Base-by-base conservation (phyloP, 2,888 invertebrate species). In the Drosophila phalerata region DNA sequence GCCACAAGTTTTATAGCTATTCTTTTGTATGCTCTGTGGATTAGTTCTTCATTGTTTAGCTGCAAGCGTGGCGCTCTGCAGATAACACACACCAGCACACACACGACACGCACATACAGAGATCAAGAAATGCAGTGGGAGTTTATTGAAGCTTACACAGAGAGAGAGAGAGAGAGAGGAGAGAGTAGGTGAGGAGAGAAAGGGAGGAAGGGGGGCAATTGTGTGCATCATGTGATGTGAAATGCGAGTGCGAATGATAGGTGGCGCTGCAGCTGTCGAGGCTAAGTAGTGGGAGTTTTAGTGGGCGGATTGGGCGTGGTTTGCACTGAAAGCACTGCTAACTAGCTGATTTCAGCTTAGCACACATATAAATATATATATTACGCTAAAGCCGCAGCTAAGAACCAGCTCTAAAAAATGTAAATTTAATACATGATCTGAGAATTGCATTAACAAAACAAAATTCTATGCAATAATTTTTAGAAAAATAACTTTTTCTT, bases 31-130 rank as follows among this genome's bases (percentile, higher is more conserved):
- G 80, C 88, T 76, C 84, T 75, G 77, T 78, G 84, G 88, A 85
- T 85, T 88, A 85, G 84, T 85, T 85, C 83, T 85, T 85, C 88
- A 85, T 85, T 85, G 84, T 85, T 85, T 85, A 85, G 84, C 83
- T 83, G 83, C 73, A 66, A 81, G 84, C 80, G 73, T 85, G 84
- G 88, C 77, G 83, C 83, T 77, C 57, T 72, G 62, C 69, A 83
- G 83, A 83, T 83, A 83, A 87, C 87, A 32, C 40, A 28, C 45
- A 53, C 68, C 15, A 65, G 52, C 38, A n/a, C 60, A 48, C 51
- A 4, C 57, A 19, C 49, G 32, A 25, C 37, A 17, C 28, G 15
- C 25, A 10, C 43, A 49, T 19, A 51, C 1, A 42, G 43, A 58
- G 38, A 55, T 45, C 55, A n/a, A 47, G 43, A 64, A 82, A 70